These are phyloP conservation scores for Nephrocerus scutellatus DNA, from an alignment of 2,888 invertebrate species.

Conservation along the genomic window DNA sequence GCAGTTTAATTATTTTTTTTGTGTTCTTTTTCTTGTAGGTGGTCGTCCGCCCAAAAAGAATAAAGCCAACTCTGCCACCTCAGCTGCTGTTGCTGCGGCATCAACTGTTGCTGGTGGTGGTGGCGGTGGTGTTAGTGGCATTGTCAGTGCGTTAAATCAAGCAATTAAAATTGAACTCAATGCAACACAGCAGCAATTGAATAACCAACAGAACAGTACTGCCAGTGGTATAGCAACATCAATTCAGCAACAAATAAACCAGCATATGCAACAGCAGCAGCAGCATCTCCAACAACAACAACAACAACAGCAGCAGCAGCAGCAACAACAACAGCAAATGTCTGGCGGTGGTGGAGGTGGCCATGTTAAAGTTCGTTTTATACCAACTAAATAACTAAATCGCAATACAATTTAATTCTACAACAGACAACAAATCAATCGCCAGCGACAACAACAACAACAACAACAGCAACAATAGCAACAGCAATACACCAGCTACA, in stretches of 20 bases:
- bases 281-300: constrained; percentile 26
- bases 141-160: constrained; percentile 15
- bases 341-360: constrained; percentile 33
- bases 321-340: constrained; percentile 32
- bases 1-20: constrained; percentile 9
- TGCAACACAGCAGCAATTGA: constrained; percentile 39
- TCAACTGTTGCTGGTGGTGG: constrained; percentile 30
- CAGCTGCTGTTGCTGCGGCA: constrained; percentile 15
- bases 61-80: constrained; percentile 29
- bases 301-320: constrained; percentile 33
- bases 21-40: constrained; percentile 26
- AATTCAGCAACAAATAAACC: constrained; percentile 42
- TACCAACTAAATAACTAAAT: constrained; percentile 39
- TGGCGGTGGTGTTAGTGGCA: constrained; percentile 16
- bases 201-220: constrained; percentile 41
- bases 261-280: constrained; percentile 39
- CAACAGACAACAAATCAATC: constrained; percentile 22
- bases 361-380: constrained; percentile 43
- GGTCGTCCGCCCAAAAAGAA: constrained; percentile 46
- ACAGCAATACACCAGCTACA: constrained; percentile 5
- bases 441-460: constrained; percentile 21
- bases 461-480: constrained; percentile 16
- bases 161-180: constrained; percentile 43
- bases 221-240: constrained; percentile 42
- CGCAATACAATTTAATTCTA: constrained; percentile 21